Conservation (phyloP, 2,113 vertebrate genomes). For the Castor canadensis region DNA sequence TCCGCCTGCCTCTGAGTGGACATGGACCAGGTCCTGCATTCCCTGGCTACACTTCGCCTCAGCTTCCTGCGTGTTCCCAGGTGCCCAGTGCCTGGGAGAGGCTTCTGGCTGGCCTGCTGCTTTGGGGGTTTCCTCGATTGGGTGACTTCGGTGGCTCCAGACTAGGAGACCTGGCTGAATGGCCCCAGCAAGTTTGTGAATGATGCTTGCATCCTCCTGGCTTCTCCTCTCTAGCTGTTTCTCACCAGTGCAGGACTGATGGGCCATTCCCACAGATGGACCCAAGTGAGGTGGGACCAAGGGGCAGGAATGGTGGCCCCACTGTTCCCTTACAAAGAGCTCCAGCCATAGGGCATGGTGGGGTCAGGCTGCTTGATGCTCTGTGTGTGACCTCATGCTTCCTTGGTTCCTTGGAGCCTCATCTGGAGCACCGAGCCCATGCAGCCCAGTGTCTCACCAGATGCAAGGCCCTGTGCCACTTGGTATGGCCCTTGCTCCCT, state of each 20-base stretch:
- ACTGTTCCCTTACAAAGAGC: background rate
- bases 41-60: background rate
- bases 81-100: background rate
- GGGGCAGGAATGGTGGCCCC: background rate
- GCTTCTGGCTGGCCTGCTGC: too few relatives aligned
- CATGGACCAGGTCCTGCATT: background rate
- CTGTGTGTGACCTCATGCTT: rapidly evolving
- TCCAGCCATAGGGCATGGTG: background rate
- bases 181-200: background rate
- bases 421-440: background rate
- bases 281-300: background rate
- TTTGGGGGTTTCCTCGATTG: background rate
- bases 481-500: background rate
- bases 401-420: background rate
- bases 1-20: background rate
- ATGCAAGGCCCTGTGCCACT: background rate
- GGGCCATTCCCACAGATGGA: background rate
- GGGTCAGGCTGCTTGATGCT: rapidly evolving
- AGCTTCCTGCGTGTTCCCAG: background rate
- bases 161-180: background rate
- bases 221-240: rapidly evolving
- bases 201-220: background rate
- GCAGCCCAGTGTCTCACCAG: background rate
- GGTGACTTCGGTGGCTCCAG: background rate
- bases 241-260: background rate